Percentiles rank a stretch among this genome's conserved stretches.
These are phyloP conservation scores for Drosophila prosaltans DNA, from an alignment of 1,140 invertebrate genomes.

Conservation along the genomic window DNA sequence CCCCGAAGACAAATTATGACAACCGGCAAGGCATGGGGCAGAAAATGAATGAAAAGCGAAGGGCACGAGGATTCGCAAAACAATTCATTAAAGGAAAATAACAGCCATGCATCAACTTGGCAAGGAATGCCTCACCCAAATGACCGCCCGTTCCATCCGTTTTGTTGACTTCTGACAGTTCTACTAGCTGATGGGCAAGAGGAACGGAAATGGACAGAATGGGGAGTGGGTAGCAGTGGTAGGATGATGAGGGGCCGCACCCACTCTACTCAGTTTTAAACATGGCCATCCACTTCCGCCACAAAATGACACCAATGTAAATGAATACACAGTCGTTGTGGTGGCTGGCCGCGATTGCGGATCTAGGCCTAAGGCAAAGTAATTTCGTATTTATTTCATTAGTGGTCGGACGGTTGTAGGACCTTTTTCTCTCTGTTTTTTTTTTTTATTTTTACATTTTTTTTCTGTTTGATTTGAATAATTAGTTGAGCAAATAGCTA, in stretches of 20 bases:
- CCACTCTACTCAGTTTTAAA: conserved; percentile 52
- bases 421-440: conserved; percentile 15
- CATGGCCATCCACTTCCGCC: conserved; percentile 77
- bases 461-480: conserved; percentile 67
- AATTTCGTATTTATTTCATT: conserved; percentile 79
- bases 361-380: conserved; percentile 50
- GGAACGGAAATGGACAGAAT: conserved; percentile 14
- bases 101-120: conserved; percentile 62
- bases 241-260: conserved; percentile 30
- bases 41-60: conserved; percentile 28
- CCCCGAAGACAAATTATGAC: conserved; percentile 62
- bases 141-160: neutral
- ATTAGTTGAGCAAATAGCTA: conserved; percentile 79
- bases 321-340: conserved; percentile 40
- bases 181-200: conserved; percentile 14
- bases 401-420: conserved; percentile 34
- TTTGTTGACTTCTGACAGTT: conserved; percentile 60
- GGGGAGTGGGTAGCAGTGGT: neutral
- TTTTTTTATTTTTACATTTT: neutral
- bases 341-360: conserved; percentile 41
- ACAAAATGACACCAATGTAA: conserved; percentile 77
- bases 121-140: conserved; percentile 21
- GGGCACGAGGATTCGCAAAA: conserved; percentile 46
- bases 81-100: conserved; percentile 76
- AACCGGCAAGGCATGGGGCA: conserved; percentile 16